Base-by-base conservation (phyloP, 2,113 vertebrate genomes). In the Nycticryphes semicollaris region DNA sequence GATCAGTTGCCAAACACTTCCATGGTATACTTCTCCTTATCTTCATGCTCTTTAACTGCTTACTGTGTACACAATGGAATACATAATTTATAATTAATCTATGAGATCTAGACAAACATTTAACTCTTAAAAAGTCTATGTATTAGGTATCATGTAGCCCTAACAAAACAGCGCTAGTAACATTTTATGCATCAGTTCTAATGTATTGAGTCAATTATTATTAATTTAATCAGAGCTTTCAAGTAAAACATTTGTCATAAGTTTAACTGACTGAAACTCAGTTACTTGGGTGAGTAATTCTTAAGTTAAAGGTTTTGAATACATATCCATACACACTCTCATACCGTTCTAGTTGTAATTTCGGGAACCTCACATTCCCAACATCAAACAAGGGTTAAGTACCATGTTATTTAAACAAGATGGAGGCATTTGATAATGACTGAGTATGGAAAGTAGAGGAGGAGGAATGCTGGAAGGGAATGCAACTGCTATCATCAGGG, bases 401-500 rank as follows among this genome's bases (percentile, higher is more conserved):
- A 82, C 77, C 45, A 10, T 87, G 79, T 93, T 96, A 94, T 97
- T 98, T 97, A 97, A 97, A 97, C 93, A 97, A 97, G 95, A 95
- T 94, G 94, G 83, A 93, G 72, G 67, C 54, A 93, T 97, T 96
- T 92, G 96, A 96, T 97, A 97, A 97, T 96, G 91, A 94, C 23
- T 3, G 41, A 94, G 63, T 77, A 85, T 39, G 56, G 62, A 89
- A 94, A 95, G 88, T 19, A 78, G 88, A 95, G 87, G 62, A 95
- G 70, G 60, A 94, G 67, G 73, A 94, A 89, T 57, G 57, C 24
- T 83, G 64, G 76, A 87, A 82, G 60, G 31, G 70, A 78, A 14
- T 64, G 81, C 51, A 76, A 39, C 57, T 91, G 74, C 70, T 80
- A 4, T 77, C 30, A 83, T 48, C 66, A 33, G 63, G 66, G n/a